Evolutionary conservation across 1,140 invertebrate genomes (phyloP).

Genomic region (Tachypleus tridentatus): DNA sequence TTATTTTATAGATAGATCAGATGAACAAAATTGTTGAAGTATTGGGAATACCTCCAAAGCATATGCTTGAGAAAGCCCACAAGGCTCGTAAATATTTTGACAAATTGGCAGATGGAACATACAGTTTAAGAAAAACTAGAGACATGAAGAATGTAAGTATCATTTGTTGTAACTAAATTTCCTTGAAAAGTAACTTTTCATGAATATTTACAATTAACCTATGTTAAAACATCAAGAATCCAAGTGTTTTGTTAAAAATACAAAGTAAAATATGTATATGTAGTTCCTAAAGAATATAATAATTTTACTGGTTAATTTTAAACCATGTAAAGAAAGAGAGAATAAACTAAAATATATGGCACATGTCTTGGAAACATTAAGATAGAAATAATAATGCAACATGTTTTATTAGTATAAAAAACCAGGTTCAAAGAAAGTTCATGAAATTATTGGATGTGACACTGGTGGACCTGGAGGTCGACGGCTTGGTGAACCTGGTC

Average conservation of each 20-base stretch:
- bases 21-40: conserved; percentile 99
- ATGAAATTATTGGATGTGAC: conserved; percentile 57
- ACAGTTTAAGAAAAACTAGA: conserved; percentile 84
- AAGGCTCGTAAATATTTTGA: conserved; percentile 98
- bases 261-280: too few species aligned
- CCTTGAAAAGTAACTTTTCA: too few species aligned
- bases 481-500: conserved; percentile 82
- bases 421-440: conserved; percentile 36
- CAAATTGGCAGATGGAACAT: conserved; percentile 74
- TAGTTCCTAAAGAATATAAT: too few species aligned
- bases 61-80: conserved; percentile 85
- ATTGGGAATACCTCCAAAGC: conserved; percentile 90
- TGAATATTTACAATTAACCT: too few species aligned
- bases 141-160: conserved; percentile 60
- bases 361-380: too few species aligned
- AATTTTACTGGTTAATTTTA: too few species aligned
- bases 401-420: conserved; percentile 48
- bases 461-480: conserved; percentile 86
- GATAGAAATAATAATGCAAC: too few species aligned
- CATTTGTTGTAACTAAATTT: too few species aligned
- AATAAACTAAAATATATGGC: too few species aligned
- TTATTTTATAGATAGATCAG: conserved; percentile 67
- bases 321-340: too few species aligned
- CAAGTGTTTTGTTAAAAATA: too few species aligned
- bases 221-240: too few species aligned